Conservation (phyloP, 2,113 vertebrate species). For the Pyrgilauda ruficollis region DNA sequence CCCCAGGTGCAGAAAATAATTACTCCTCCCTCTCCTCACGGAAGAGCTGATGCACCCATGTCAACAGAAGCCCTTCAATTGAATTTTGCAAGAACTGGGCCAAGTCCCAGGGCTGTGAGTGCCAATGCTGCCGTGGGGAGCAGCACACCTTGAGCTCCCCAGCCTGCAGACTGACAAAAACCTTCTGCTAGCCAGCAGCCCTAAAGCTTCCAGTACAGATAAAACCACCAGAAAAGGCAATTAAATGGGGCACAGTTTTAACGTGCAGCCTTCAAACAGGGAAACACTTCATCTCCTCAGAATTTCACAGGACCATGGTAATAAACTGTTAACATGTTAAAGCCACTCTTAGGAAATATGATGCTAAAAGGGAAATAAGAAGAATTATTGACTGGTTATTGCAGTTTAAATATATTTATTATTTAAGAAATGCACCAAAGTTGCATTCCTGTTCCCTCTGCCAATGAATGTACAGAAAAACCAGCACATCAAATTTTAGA, state of each 20-base stretch:
- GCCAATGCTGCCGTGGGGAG: background rate
- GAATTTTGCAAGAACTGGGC: conserved; percentile 51
- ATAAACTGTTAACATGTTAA: conserved; percentile 14
- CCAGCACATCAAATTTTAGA: background rate
- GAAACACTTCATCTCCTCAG: background rate
- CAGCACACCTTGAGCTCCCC: conserved; percentile 1
- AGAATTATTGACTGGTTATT: background rate
- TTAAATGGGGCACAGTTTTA: background rate
- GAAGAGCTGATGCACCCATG: background rate
- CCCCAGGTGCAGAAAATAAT: conserved; percentile 32
- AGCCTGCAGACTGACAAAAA: background rate
- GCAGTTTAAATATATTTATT: conserved; percentile 4
- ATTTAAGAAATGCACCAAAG: background rate
- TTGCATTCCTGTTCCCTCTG: background rate
- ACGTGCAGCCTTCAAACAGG: background rate
- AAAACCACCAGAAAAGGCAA: background rate
- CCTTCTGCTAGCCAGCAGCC: background rate
- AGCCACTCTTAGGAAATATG: background rate
- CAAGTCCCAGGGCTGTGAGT: conserved; percentile 23
- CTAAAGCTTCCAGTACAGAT: background rate
- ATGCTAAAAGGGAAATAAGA: background rate
- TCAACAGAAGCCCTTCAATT: conserved; percentile 36
- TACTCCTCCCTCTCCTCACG: background rate
- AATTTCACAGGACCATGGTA: background rate
- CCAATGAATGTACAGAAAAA: background rate